phyloP scores from a whole-genome alignment of 2,888 invertebrate species.

The Acrobasis consociella region DNA sequence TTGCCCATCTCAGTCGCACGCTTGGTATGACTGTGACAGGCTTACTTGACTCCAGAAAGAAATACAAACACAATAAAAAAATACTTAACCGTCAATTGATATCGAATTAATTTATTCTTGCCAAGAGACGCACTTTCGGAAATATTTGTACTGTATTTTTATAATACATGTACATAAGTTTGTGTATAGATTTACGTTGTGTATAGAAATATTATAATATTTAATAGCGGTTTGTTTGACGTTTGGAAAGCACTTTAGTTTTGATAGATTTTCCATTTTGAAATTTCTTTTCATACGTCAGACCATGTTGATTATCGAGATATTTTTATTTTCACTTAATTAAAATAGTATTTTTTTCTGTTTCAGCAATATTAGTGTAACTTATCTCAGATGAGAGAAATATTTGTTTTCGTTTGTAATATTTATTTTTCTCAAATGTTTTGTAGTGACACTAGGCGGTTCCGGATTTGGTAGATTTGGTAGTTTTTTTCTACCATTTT shows the following conservation, averaged over 20 bases:
- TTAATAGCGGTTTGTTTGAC: slow-evolving; percentile 23
- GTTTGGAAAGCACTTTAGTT: slow-evolving; percentile 21
- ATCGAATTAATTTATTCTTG: neutral
- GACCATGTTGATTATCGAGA: slow-evolving; percentile 2
- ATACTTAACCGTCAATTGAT: too few species aligned
- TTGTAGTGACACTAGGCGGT: slow-evolving; percentile 20
- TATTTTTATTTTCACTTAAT: slow-evolving; percentile 17
- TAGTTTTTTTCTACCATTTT: slow-evolving; percentile 15
- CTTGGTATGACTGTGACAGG: too few species aligned
- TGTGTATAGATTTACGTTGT: slow-evolving; percentile 55
- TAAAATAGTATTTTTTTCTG: slow-evolving; percentile 28
- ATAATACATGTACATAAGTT: slow-evolving; percentile 64
- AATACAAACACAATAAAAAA: too few species aligned
- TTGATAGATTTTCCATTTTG: slow-evolving; percentile 22
- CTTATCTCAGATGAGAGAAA: slow-evolving; percentile 30
- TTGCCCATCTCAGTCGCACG: too few species aligned
- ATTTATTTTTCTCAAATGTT: slow-evolving; percentile 28
- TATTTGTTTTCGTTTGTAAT: slow-evolving; percentile 12
- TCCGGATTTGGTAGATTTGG: slow-evolving; percentile 19
- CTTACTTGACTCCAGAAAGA: too few species aligned
- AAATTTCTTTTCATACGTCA: slow-evolving; percentile 18
- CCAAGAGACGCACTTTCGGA: neutral
- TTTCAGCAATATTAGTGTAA: slow-evolving; percentile 35
- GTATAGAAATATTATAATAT: slow-evolving; percentile 40
- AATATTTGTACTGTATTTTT: slow-evolving; percentile 42